These are phyloP conservation scores for Octopus sinensis DNA, from an alignment of 1,140 invertebrate genomes.

Conservation along the genomic window DNA sequence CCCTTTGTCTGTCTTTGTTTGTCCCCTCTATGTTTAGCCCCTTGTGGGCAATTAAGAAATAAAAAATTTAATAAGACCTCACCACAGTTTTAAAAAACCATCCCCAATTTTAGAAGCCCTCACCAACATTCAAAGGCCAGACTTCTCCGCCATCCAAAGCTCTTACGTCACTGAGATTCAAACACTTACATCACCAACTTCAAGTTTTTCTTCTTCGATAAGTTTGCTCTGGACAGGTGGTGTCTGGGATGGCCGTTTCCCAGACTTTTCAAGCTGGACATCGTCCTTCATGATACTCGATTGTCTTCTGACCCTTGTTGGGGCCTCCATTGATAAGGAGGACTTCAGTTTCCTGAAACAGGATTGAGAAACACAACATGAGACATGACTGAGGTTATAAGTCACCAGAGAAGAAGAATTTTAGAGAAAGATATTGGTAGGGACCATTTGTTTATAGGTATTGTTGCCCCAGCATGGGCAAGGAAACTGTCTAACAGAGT, in stretches of 20 bases:
- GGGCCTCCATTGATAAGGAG: background rate
- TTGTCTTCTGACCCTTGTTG: slow-evolving; percentile 18
- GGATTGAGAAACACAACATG: slow-evolving; percentile 13
- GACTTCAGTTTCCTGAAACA: background rate
- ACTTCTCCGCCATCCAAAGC: background rate
- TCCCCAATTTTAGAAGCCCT: too few species aligned
- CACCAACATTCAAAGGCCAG: background rate
- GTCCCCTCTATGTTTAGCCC: too few species aligned
- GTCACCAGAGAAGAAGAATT: background rate
- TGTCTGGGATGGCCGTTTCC: background rate
- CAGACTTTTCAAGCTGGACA: background rate
- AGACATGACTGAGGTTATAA: slow-evolving; percentile 23
- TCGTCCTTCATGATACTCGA: slow-evolving; percentile 14
- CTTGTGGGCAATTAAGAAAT: too few species aligned
- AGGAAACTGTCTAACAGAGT: too few species aligned
- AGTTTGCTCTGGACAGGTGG: background rate
- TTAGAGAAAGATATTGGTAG: background rate
- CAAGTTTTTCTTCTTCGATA: slow-evolving; percentile 18
- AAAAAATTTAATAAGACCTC: too few species aligned
- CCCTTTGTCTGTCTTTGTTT: too few species aligned
- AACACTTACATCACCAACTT: slow-evolving; percentile 18
- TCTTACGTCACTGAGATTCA: background rate
- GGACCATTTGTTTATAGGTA: too few species aligned
- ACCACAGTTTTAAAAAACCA: too few species aligned
- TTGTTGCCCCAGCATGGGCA: too few species aligned